Percentiles rank a stretch among this genome's conserved stretches.
Conservation (phyloP, 2,888 invertebrate genomes). For the Rapana venosa region DNA sequence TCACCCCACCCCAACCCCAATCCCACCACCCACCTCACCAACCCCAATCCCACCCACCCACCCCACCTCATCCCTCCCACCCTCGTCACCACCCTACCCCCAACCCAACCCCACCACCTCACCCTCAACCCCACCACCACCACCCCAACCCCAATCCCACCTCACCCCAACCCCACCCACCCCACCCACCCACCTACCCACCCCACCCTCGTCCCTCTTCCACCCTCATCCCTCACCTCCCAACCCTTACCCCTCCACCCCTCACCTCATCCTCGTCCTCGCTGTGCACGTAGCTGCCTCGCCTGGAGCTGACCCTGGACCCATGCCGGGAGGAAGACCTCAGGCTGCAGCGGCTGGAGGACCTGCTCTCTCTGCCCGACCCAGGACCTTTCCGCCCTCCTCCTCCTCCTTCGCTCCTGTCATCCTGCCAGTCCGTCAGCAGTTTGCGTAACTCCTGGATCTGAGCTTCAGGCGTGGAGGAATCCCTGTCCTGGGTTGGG, state of each 20-base stretch:
- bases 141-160: too few species aligned
- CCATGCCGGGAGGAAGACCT: background rate
- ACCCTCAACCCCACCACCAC: too few species aligned
- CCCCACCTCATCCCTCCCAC: too few species aligned
- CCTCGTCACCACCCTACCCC: background rate
- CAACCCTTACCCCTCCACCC: background rate
- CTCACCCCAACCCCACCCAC: too few species aligned
- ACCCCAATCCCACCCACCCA: too few species aligned
- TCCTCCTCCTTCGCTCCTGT: background rate
- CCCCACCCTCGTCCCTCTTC: constrained; percentile 28
- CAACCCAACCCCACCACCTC: background rate
- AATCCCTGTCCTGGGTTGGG: background rate
- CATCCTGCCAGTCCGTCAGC: constrained; percentile 26
- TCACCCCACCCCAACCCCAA: too few species aligned
- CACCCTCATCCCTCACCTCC: too few species aligned
- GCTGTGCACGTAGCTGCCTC: constrained; percentile 12
- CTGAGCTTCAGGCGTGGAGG: background rate
- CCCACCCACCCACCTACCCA: background rate
- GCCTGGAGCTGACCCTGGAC: constrained; percentile 26
- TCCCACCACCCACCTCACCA: too few species aligned
- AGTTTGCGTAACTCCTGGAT: constrained; percentile 29
- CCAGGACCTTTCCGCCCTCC: background rate
- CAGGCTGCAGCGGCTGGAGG: constrained; percentile 27
- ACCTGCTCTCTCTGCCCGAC: constrained; percentile 10
- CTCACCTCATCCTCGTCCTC: constrained; percentile 31